Evolutionary conservation across 2,888 invertebrate genomes (phyloP), one percentile per base, ranked within the genome.

Genomic region (Drosophila stalkeri): DNA sequence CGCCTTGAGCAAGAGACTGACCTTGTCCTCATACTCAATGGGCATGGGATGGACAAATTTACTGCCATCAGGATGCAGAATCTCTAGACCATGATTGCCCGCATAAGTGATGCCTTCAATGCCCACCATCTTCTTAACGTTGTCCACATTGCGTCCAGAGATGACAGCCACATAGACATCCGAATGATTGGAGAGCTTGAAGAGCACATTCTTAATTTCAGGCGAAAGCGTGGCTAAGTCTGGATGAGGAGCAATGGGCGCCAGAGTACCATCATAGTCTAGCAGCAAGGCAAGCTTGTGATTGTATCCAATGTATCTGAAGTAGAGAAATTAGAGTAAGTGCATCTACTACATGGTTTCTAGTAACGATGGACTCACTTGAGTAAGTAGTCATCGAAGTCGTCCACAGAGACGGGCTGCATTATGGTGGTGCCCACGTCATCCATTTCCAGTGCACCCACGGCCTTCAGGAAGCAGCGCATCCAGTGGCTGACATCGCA

Each of bases 41-140:
- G 98, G 98, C 97, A 98, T 97, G 0, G 98, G 97, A 92, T 97
- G 97, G 0, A 97, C 97, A 91, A 98, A 98, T 93, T 96, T 97
- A 89, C 97, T 97, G 64, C 97, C 97, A 89, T 98, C 98, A 0
- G 98, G 97, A 92, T 98, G 98, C 14, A 97, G 92, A 89, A 98
- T 97, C 93, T 98, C 97, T 71, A 98, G 92, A 1, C 97, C 98
- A 90, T 98, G 97, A 93, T 96, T 97, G 39, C 98, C 98, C 0
- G 98, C 98, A 91, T 98, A 98, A 0, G 98, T 98, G 69, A 98
- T 97, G 70, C 97, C 97, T 81, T 97, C 97, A 73, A 98, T 97
- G 18, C 97, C 97, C 55, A 98, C 98, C 97, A 97, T 98, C 81
- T 96, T 94, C 91, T 97, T 97, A 1, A 98, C 97, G 91, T 97